These are phyloP conservation scores for Barbus barbus DNA, from an alignment of 2,113 vertebrate genomes.

Conservation along the genomic window DNA sequence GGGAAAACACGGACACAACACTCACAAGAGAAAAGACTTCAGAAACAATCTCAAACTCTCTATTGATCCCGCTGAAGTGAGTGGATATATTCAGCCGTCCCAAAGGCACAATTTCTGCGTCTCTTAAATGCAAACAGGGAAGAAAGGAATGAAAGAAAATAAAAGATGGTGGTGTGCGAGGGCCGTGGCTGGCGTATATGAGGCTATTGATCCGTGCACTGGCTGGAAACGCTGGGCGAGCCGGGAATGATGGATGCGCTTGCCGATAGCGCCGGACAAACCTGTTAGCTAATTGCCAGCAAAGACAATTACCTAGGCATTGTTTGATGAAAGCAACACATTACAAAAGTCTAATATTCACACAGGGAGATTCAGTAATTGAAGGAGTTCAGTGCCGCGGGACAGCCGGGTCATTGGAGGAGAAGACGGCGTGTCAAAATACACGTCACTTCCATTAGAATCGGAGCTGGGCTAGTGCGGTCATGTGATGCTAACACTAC, in stretches of 20 bases:
- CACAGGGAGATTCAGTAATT: conserved; percentile 91
- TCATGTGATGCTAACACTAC: too few relatives aligned
- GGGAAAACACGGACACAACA: conserved; percentile 58
- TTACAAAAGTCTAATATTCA: conserved; percentile 95
- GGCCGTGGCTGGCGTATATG: conserved; percentile 93
- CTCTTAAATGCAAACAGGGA: conserved; percentile 86
- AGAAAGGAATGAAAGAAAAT: conserved; percentile 88
- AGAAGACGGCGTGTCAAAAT: conserved; percentile 78
- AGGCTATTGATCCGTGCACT: conserved; percentile 93
- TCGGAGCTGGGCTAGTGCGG: too few relatives aligned
- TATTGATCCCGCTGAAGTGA: conserved; percentile 86
- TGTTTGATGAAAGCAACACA: conserved; percentile 97
- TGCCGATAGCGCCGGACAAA: conserved; percentile 96
- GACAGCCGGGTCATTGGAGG: conserved; percentile 80
- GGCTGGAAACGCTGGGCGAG: conserved; percentile 77
- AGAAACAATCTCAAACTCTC: conserved; percentile 81
- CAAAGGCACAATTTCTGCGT: conserved; percentile 75
- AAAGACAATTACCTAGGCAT: conserved; percentile 97
- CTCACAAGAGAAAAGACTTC: conserved; percentile 70
- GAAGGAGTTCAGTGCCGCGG: conserved; percentile 84
- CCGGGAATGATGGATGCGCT: conserved; percentile 89
- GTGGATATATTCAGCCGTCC: conserved; percentile 79
- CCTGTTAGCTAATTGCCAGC: conserved; percentile 98
- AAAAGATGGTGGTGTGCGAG: conserved; percentile 80
- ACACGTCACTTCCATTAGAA: too few relatives aligned